Percentiles rank a stretch among this genome's conserved stretches.
phyloP scores from a whole-genome alignment of 2,113 vertebrate genomes.

The Thinocorus orbignyianus region DNA sequence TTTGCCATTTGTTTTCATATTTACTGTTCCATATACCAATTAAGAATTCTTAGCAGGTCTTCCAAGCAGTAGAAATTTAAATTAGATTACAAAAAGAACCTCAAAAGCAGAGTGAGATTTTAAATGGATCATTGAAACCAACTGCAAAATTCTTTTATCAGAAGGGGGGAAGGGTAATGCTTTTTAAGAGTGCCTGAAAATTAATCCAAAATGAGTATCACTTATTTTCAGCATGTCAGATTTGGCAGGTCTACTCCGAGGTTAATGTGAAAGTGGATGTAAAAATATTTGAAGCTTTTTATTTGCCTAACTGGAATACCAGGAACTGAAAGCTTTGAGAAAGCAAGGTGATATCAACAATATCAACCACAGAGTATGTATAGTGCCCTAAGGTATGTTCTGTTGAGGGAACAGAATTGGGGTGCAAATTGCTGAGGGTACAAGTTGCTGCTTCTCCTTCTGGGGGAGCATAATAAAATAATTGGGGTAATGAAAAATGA shows the following conservation, averaged over 20 bases:
- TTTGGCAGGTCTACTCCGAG: slow-evolving; percentile 32
- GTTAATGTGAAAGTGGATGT: background rate
- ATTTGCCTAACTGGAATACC: background rate
- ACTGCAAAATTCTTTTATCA: slow-evolving; percentile 56
- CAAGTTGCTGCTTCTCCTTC: background rate
- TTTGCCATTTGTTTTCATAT: slow-evolving; percentile 71
- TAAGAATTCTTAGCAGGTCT: slow-evolving; percentile 74
- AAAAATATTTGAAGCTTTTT: slow-evolving; percentile 22
- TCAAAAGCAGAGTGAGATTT: slow-evolving; percentile 70
- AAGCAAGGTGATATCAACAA: background rate
- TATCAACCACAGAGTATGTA: background rate
- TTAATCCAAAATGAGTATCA: slow-evolving; percentile 56
- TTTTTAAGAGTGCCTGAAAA: slow-evolving; percentile 54
- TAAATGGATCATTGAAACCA: slow-evolving; percentile 70
- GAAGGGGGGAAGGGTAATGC: slow-evolving; percentile 11
- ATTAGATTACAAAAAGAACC: slow-evolving; percentile 65
- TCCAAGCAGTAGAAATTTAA: slow-evolving; percentile 75
- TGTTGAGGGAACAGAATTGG: background rate
- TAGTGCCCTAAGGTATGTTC: background rate
- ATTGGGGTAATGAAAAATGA: background rate
- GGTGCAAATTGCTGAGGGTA: background rate
- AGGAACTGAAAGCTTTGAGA: background rate
- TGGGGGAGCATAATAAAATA: background rate
- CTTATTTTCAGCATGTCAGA: slow-evolving; percentile 27
- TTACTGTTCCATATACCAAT: slow-evolving; percentile 72